These are phyloP conservation scores for Dendrolimus punctatus DNA, from an alignment of 1,140 invertebrate genomes.

Conservation along the genomic window DNA sequence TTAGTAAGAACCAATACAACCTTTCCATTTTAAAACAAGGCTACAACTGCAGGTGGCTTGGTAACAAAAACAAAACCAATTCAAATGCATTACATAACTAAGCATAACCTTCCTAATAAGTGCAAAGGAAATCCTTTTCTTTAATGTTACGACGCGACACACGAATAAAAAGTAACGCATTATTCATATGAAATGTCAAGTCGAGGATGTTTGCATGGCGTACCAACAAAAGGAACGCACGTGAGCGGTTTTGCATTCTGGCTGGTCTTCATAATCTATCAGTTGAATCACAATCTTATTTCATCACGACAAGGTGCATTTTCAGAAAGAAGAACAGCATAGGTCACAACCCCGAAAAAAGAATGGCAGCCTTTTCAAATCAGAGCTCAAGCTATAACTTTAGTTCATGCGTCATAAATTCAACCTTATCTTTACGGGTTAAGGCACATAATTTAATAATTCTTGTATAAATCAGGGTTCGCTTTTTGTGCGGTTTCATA, in stretches of 20 bases:
- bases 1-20: too few species aligned
- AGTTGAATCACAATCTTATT: slow-evolving; percentile 2
- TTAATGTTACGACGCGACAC: slow-evolving; percentile 16
- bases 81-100: too few species aligned
- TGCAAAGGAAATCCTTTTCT: slow-evolving; percentile 14
- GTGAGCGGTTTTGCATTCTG: slow-evolving; percentile 30
- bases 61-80: too few species aligned
- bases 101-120: neutral
- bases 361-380: slow-evolving; percentile 24
- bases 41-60: too few species aligned
- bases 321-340: slow-evolving; percentile 5
- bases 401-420: slow-evolving; percentile 1
- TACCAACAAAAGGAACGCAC: slow-evolving; percentile 38
- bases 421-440: slow-evolving; percentile 7
- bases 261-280: neutral
- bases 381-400: slow-evolving; percentile 36
- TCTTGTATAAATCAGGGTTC: too few species aligned
- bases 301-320: slow-evolving; percentile 4
- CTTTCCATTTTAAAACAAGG: too few species aligned
- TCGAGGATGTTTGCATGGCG: slow-evolving; percentile 16
- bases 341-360: slow-evolving; percentile 23
- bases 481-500: too few species aligned
- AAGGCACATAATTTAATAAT: slow-evolving; percentile 13
- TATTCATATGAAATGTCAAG: slow-evolving; percentile 28
- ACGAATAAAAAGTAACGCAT: slow-evolving; percentile 22